phyloP scores from a whole-genome alignment of 2,113 vertebrate genomes.

The Stictonetta naevosa region DNA sequence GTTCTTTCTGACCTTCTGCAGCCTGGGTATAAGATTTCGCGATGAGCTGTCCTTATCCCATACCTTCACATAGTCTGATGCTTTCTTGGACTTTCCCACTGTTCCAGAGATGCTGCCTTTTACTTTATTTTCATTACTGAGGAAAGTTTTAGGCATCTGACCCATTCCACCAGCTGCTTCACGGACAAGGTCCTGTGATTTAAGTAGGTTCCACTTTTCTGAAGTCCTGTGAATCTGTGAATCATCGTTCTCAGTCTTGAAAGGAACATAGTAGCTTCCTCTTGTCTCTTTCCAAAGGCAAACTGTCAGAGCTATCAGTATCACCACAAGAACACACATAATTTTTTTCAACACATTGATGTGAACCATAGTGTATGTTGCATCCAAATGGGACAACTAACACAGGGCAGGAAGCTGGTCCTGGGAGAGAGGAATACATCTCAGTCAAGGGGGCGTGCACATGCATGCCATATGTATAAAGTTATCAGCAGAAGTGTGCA shows the following conservation, averaged over 20 bases:
- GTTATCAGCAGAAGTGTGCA: neutral
- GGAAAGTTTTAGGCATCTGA: neutral
- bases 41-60: constrained; percentile 82
- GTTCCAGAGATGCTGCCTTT: neutral
- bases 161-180: neutral
- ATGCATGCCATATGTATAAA: fast-evolving
- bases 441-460: neutral
- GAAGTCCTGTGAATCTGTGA: neutral
- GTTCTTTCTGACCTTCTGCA: constrained; percentile 74
- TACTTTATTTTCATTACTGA: neutral
- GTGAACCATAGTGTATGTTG: constrained; percentile 76
- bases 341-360: constrained; percentile 76
- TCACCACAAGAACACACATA: constrained; percentile 60
- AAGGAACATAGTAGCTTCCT: constrained; percentile 68
- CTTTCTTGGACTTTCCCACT: constrained; percentile 12
- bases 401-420: constrained; percentile 22
- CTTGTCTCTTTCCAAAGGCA: constrained; percentile 78
- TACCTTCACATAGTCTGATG: constrained; percentile 44
- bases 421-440: constrained; percentile 44
- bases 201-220: neutral
- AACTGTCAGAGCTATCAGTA: constrained; percentile 71
- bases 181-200: neutral
- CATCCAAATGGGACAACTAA: constrained; percentile 15
- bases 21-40: constrained; percentile 71
- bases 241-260: constrained; percentile 42